Percentiles rank a stretch among this genome's conserved stretches.
Conservation (phyloP, 2,888 invertebrate genomes). For the Sinhomidia bicolor region DNA sequence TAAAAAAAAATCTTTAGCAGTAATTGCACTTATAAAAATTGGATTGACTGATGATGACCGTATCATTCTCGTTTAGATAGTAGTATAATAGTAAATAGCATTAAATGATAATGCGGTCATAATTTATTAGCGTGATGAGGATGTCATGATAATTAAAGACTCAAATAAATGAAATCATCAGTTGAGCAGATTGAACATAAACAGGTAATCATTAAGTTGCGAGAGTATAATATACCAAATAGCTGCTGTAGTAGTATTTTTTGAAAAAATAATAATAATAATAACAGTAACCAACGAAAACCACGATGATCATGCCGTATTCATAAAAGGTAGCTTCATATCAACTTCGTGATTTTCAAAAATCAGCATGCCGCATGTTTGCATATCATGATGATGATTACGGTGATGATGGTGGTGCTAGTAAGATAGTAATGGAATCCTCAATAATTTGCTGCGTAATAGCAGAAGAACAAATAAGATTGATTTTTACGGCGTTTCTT, state of each 20-base stretch:
- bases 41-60: background rate
- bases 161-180: constrained; percentile 19
- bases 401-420: background rate
- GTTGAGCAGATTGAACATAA: background rate
- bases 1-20: no score
- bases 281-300: background rate
- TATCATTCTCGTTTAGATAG: background rate
- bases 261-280: background rate
- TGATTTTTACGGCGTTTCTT: constrained; percentile 34
- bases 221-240: background rate
- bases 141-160: constrained; percentile 23
- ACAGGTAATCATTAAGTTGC: constrained; percentile 18
- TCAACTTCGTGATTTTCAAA: constrained; percentile 41
- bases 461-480: constrained; percentile 40
- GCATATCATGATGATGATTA: constrained; percentile 1
- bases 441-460: constrained; percentile 26
- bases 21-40: no score
- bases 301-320: background rate
- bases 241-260: background rate
- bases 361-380: constrained; percentile 13
- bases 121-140: constrained; percentile 28
- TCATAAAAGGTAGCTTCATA: constrained; percentile 27
- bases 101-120: constrained; percentile 13
- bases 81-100: no score
- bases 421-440: constrained; percentile 8